A percentile compares a stretch with the other conserved stretches of the same genome.
Conservation (phyloP, 2,113 vertebrate species). For the Pelvicachromis taeniatus region DNA sequence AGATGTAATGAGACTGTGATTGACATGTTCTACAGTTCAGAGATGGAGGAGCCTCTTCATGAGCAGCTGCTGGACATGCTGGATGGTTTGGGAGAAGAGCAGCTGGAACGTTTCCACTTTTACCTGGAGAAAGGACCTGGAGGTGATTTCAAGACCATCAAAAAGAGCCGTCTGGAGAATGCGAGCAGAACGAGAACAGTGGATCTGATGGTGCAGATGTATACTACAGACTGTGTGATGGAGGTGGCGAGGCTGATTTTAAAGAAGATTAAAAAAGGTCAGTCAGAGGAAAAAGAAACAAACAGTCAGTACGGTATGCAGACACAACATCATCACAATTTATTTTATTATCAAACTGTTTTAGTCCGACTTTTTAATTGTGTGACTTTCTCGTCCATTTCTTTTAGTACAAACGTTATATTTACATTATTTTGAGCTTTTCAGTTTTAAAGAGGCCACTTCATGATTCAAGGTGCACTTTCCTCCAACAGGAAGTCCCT, state of each 20-base stretch:
- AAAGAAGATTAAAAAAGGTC: not conserved
- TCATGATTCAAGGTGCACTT: not conserved
- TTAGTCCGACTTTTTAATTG: not conserved
- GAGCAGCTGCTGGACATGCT: not conserved
- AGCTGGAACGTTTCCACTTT: not conserved
- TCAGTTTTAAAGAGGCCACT: not conserved
- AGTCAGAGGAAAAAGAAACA: not conserved
- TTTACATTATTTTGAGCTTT: not conserved
- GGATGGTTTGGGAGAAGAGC: not conserved
- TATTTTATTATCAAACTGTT: not conserved
- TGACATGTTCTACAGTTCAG: not conserved
- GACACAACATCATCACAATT: not conserved
- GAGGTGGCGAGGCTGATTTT: not conserved
- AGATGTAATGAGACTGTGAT: not conserved
- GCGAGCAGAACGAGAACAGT: not conserved
- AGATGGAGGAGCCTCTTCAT: not conserved
- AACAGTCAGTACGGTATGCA: not conserved
- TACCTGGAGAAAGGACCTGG: not conserved
- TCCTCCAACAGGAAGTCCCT: not conserved
- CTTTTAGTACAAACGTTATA: not conserved
- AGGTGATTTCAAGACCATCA: not conserved
- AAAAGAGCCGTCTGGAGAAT: not conserved
- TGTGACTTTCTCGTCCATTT: no score
- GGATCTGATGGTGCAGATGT: not conserved
- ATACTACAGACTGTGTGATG: not conserved